Evolutionary conservation across 1,140 invertebrate genomes (phyloP).

Genomic region (Drosophila watanabei): DNA sequence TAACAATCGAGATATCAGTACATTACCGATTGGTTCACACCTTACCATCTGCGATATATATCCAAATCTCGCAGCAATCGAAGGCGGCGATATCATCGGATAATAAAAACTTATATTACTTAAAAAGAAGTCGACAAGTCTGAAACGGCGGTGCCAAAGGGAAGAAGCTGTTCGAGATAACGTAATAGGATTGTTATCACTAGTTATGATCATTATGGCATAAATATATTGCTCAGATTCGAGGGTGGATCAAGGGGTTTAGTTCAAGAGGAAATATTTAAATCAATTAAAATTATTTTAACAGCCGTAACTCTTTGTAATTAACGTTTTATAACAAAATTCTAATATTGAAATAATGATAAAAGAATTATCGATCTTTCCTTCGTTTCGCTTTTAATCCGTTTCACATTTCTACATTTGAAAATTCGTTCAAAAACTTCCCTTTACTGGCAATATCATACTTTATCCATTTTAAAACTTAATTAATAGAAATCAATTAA

Average conservation of each 20-base stretch:
- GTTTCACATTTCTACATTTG: too few relatives aligned
- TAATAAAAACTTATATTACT: neutral
- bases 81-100: neutral
- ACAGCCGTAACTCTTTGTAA: too few relatives aligned
- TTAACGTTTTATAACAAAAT: too few relatives aligned
- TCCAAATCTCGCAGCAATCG: neutral
- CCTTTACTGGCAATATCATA: neutral
- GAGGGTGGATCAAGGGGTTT: neutral
- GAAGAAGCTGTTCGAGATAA: conserved; percentile 7
- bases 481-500: neutral
- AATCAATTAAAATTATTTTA: neutral
- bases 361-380: too few relatives aligned
- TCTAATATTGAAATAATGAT: too few relatives aligned
- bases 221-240: conserved; percentile 9
- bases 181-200: conserved; percentile 22
- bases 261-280: neutral
- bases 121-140: neutral
- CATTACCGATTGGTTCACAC: conserved; percentile 1
- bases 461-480: neutral
- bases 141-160: neutral
- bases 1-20: conserved; percentile 8
- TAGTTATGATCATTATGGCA: conserved; percentile 5
- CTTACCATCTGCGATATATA: neutral
- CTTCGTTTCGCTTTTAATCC: too few relatives aligned
- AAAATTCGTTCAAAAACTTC: too few relatives aligned